A percentile compares a stretch with the other conserved stretches of the same genome.
phyloP scores from a whole-genome alignment of 2,797 vertebrate genomes.

The Oryzias dopingdopingensis region DNA sequence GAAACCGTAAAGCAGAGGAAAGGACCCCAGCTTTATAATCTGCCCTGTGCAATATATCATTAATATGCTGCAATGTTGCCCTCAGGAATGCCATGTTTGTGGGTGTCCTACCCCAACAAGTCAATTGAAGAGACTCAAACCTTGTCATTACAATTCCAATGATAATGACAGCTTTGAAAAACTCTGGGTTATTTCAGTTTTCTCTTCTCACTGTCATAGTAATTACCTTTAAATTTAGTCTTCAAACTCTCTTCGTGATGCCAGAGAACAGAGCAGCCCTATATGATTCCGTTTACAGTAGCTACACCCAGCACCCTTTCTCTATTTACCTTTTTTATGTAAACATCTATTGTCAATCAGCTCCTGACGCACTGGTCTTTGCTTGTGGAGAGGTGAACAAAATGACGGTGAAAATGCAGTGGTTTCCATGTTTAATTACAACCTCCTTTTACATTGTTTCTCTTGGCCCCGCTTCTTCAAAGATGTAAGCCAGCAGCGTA shows the following conservation, averaged over 20 bases:
- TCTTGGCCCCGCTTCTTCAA: constrained; percentile 56
- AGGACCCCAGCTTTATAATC: constrained; percentile 76
- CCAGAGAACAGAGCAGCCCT: constrained; percentile 62
- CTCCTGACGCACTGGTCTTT: constrained; percentile 51
- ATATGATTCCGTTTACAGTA: constrained; percentile 76
- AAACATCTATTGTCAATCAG: constrained; percentile 54
- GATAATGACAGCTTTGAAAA: constrained; percentile 83
- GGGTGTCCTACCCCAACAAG: constrained; percentile 82
- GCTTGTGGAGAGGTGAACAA: constrained; percentile 56
- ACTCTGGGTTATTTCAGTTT: constrained; percentile 80
- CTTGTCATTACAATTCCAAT: constrained; percentile 85
- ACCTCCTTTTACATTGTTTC: constrained; percentile 74
- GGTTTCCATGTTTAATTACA: constrained; percentile 63
- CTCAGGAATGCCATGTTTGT: constrained; percentile 82
- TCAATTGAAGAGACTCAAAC: constrained; percentile 79
- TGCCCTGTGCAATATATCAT: constrained; percentile 74
- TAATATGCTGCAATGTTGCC: constrained; percentile 79
- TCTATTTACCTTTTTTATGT: constrained; percentile 57
- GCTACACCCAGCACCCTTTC: constrained; percentile 73
- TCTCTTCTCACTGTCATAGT: constrained; percentile 81
- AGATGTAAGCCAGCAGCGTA: constrained; percentile 70
- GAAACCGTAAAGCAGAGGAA: constrained; percentile 66
- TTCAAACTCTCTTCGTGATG: constrained; percentile 72
- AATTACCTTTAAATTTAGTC: constrained; percentile 89
- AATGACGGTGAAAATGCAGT: constrained; percentile 56